Evolutionary conservation across 2,888 invertebrate species (phyloP), one percentile per base, ranked within the genome.

Genomic region (Oligia latruncula): DNA sequence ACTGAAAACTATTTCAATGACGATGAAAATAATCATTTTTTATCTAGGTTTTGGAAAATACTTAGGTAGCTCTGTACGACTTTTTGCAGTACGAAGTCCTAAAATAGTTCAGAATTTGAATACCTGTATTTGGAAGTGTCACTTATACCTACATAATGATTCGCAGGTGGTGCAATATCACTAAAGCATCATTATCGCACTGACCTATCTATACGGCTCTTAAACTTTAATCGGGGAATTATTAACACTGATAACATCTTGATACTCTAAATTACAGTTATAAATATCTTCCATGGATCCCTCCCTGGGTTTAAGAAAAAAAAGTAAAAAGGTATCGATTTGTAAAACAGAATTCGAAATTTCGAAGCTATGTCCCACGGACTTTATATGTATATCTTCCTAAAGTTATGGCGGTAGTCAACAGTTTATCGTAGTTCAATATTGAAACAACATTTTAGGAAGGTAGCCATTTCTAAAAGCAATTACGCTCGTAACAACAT

Each of bases 151-250:
- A n/a, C 23, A 71, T 64, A 64, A 72, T 58, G 15, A 8, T 73
- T 70, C 13, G 65, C 70, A 85, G 86, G 29, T 72, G 82, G 23
- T 64, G 49, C 71, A 82, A 55, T 68, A 64, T 72, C 76, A 29
- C 46, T 68, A 67, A 82, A 86, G n/a, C 67, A 72, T 67, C 49
- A 68, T 64, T 86, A 82, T 86, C 66, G 40, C 72, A 11, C 40
- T 81, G 68, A 58, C 68, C 73, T 85, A 85, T 85, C 81, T 70
- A 55, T 70, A 76, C 55, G 72, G 64, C 58, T 81, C 62, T 83
- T 81, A 43, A 71, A 75, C 15, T 85, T 82, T 85, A 71, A 55
- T 73, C 62, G 15, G 40, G 60, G 29, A 77, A 66, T 86, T 55
- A 83, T 82, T 86, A 73, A 70, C 60, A 60, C 46, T 62, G 72